A percentile compares a stretch with the other conserved stretches of the same genome.
Evolutionary conservation across 2,113 vertebrate genomes (phyloP).

Genomic region (Rhea americana): DNA sequence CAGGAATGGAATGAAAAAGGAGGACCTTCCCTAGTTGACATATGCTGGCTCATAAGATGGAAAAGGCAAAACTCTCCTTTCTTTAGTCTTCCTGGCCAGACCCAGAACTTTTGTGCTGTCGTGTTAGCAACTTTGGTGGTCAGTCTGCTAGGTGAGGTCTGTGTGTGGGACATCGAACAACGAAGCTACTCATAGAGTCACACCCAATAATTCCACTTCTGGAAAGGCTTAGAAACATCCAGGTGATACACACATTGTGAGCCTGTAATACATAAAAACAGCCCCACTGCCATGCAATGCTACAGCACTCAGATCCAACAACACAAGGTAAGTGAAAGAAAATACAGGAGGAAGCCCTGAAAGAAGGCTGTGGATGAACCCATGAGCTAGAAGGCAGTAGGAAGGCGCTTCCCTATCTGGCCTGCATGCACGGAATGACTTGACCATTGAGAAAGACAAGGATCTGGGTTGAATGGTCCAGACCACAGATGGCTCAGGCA

Average conservation of each 20-base stretch:
- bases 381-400: background rate
- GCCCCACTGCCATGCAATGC: background rate
- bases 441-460: background rate
- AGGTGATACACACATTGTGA: accelerated
- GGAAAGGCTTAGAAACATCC: background rate
- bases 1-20: background rate
- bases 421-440: background rate
- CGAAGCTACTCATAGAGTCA: background rate
- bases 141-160: background rate
- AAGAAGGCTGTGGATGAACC: background rate
- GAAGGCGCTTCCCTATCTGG: background rate
- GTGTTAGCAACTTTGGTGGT: background rate
- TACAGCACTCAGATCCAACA: background rate
- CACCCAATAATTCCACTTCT: background rate
- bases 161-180: background rate
- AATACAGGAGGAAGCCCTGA: background rate
- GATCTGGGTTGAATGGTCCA: background rate
- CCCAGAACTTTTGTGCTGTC: background rate
- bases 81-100: background rate
- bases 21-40: background rate
- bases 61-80: background rate
- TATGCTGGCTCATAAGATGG: accelerated
- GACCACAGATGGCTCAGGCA: background rate
- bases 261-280: background rate
- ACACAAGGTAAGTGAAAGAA: background rate